Conservation (phyloP, 2,888 invertebrate genomes). For the Electrophaes corylata region DNA sequence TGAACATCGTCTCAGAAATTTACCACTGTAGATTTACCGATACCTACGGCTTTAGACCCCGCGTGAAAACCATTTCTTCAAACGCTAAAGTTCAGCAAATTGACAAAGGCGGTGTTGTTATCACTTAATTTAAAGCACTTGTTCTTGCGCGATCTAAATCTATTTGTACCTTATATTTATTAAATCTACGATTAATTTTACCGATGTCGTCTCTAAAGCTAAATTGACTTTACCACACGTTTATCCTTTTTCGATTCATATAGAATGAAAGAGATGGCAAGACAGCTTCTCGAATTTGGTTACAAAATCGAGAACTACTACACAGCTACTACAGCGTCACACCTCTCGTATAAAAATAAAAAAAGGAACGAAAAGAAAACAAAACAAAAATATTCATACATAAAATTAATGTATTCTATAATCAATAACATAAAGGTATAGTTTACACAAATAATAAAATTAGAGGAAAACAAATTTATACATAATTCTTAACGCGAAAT, state of each 20-base stretch:
- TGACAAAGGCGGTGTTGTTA: conserved; percentile 30
- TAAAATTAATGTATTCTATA: conserved; percentile 84
- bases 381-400: conserved; percentile 76
- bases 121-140: conserved; percentile 29
- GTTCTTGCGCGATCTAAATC: conserved; percentile 25
- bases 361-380: conserved; percentile 62
- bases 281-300: neutral
- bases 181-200: conserved; percentile 10
- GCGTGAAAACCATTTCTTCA: conserved; percentile 3
- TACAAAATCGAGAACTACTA: too few relatives aligned
- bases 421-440: conserved; percentile 82
- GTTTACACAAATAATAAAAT: conserved; percentile 83
- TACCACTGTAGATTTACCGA: too few relatives aligned
- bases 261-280: neutral
- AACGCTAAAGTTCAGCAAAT: conserved; percentile 20
- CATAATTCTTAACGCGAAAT: conserved; percentile 81
- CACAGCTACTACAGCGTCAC: too few relatives aligned
- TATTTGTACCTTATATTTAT: conserved; percentile 9
- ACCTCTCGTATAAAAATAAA: conserved; percentile 43
- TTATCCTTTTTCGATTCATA: conserved; percentile 6
- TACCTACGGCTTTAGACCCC: neutral
- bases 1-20: neutral
- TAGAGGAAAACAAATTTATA: conserved; percentile 83
- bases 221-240: conserved; percentile 27
- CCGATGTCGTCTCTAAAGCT: conserved; percentile 20